Base-by-base conservation (phyloP, 2,888 invertebrate species). In the Cheilosia pagana region DNA sequence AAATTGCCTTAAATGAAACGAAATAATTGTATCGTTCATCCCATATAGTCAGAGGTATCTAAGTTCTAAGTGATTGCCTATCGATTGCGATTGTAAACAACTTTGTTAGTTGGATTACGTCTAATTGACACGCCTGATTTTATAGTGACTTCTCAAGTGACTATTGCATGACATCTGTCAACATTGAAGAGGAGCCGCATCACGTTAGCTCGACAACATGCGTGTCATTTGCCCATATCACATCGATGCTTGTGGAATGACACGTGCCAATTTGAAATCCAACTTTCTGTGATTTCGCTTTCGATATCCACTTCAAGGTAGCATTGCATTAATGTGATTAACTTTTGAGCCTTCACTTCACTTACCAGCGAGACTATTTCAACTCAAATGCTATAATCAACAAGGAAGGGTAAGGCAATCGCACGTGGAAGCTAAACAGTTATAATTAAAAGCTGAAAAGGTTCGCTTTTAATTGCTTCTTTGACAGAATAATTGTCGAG, bases 151-250 rank as follows among this genome's bases (percentile, higher is more conserved):
- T 43, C 45, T 55, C 23, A 43, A 59, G 16, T 35, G 57, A 71
- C 50, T 50, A 71, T 50, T 71, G 59, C 71, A 59, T 71, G 71
- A 59, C 59, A 52, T 60, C 41, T 71, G 70, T 41, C 70, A 71
- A 5, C 60, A 71, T 28, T 41, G 14, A 39, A 41, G 35, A 60
- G 16, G 35, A 57, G 16, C 23, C 48, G 50, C 39, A 25, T 16
- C 25, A 50, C 21, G n/a, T 23, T 31, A 43, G 16, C 14, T 23
- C 28, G 19, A 35, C 31, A 21, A 14, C 0, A 14, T 48, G 65
- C 65, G 65, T 65, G 65, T 4, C 16, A 12, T 25, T 39, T 39
- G 16, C 12, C 2, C 52, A 65, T 65, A 71, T 52, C 50, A 50
- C 35, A 21, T 48, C 8, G 5, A 2, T 48, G n/a, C 31, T 50